Evolutionary conservation across 2,797 vertebrate genomes (phyloP), one percentile per base, ranked within the genome.

Genomic region (Hirundo rustica): DNA sequence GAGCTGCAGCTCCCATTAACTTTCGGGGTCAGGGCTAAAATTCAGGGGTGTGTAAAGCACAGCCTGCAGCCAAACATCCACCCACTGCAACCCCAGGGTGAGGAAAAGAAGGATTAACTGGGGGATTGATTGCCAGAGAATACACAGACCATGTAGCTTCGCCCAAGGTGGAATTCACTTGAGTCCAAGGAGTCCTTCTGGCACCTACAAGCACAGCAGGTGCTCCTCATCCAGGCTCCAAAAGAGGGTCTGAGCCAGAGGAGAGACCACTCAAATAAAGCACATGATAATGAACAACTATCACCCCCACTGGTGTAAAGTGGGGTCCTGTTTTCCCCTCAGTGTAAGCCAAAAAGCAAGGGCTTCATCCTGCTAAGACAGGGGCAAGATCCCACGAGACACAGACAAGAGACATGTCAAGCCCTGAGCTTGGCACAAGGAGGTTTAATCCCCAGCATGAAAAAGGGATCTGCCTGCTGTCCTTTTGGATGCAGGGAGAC

Each of bases 51-150:
- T 81, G 79, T 84, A 79, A 40, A 83, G 84, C 51, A 65, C 40
- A 83, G 34, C 8, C 82, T 54, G 62, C 58, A 70, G 94, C 89
- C 89, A 95, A 86, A 73, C 66, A 78, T 34, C 70, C 85, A 81
- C 79, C 79, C 55, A 0, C 44, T 70, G 44, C 27, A 93, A 38
- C 13, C 40, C 47, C 58, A 27, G 91, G 36, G 55, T 40, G 79
- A 76, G 74, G 70, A 90, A 54, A 83, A 83, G 64, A 5, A 42
- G 67, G 82, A 73, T 90, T 40, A 54, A 64, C 60, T 57, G n/a
- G 53, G 72, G 58, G 13, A 6, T n/a, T 75, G 53, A 44, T 25
- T 81, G 76, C 66, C 91, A 92, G 55, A 48, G 70, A 89, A 88
- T 3, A 18, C 45, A 71, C 30, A 40, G 34, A 48, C 2, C 68